A percentile compares a stretch with the other conserved stretches of the same genome.
Evolutionary conservation across 2,113 vertebrate species (phyloP).

Genomic region (Sinocyclocheilus maitianheensis): DNA sequence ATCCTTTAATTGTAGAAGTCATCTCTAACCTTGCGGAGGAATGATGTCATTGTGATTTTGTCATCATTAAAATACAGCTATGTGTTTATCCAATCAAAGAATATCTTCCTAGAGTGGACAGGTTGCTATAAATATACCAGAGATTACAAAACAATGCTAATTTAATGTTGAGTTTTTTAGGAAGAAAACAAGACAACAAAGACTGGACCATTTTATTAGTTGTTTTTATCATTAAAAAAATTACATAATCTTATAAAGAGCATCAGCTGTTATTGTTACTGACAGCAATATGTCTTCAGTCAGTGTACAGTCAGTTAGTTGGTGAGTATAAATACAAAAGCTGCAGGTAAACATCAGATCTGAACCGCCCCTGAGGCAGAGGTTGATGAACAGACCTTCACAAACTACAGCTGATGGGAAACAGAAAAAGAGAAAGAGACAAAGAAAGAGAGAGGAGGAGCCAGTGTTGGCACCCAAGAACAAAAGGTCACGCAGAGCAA

Average conservation of each 20-base stretch:
- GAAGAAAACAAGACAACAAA: background rate
- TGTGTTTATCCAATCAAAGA: background rate
- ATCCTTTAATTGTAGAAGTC: background rate
- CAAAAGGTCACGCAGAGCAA: constrained; percentile 37
- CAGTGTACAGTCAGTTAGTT: background rate
- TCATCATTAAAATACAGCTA: background rate
- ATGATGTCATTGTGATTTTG: background rate
- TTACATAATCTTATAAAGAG: background rate
- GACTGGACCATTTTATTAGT: background rate
- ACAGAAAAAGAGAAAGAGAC: background rate
- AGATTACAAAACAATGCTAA: background rate
- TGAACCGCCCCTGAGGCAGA: constrained; percentile 66
- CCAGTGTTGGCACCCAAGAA: background rate
- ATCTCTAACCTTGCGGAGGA: background rate
- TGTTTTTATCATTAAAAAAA: background rate
- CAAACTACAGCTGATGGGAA: constrained; percentile 60
- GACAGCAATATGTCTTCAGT: background rate
- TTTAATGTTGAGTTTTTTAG: background rate
- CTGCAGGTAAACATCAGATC: constrained; percentile 69
- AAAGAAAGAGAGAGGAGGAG: background rate
- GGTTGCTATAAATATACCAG: background rate
- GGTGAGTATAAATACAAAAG: constrained; percentile 49
- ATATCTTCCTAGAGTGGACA: background rate
- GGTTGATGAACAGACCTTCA: constrained; percentile 74
- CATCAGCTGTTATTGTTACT: background rate